These are phyloP conservation scores for Picathartes gymnocephalus DNA, from an alignment of 2,113 vertebrate genomes.

Conservation along the genomic window DNA sequence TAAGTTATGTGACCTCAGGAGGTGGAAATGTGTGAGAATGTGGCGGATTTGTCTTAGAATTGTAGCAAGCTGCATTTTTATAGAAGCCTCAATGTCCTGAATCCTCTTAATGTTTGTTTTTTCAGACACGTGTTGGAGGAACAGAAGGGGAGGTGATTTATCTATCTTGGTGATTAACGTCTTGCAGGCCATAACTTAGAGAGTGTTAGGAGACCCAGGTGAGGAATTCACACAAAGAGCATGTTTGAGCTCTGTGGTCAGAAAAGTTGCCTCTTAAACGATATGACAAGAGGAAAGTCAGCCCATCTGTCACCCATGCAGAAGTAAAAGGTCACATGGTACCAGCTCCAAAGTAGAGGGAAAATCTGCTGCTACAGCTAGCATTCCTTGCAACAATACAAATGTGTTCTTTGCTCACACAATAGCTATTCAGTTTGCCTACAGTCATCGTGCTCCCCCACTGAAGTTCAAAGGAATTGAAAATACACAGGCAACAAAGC, in stretches of 20 bases:
- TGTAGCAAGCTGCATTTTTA: background rate
- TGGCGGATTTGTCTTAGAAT: background rate
- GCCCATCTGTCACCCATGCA: slow-evolving; percentile 10
- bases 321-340: slow-evolving; percentile 19
- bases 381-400: slow-evolving; percentile 43
- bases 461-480: slow-evolving; percentile 33
- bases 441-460: slow-evolving; percentile 1
- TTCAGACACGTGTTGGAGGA: background rate
- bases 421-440: slow-evolving; percentile 47
- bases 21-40: background rate
- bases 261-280: background rate
- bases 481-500: background rate
- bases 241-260: background rate
- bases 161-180: background rate
- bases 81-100: background rate
- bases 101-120: background rate
- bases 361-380: slow-evolving; percentile 26
- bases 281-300: background rate
- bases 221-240: background rate
- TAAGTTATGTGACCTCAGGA: background rate
- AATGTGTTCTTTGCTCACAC: slow-evolving; percentile 45
- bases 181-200: background rate
- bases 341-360: background rate
- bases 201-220: accelerated
- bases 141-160: background rate